phyloP scores from a whole-genome alignment of 1,140 invertebrate genomes.

The Lordiphosa clarofinis region DNA sequence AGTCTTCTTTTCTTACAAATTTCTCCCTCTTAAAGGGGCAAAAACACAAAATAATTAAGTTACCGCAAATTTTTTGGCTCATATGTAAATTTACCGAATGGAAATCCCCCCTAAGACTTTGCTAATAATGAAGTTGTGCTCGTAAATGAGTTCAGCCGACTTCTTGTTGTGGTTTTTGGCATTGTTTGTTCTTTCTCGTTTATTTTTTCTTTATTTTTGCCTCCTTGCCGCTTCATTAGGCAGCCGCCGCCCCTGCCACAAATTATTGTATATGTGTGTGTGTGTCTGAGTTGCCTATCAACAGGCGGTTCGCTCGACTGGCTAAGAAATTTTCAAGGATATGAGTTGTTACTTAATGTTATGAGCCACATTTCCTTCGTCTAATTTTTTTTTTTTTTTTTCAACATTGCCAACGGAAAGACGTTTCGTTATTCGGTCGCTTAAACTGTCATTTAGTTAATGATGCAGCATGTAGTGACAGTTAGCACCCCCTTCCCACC shows the following conservation, averaged over 20 bases:
- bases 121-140: too few species aligned
- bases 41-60: conserved; percentile 2
- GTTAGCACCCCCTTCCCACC: conserved; percentile 17
- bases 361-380: conserved; percentile 25
- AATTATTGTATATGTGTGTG: not conserved
- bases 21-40: not conserved
- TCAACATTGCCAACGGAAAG: not conserved
- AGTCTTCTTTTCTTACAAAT: not conserved
- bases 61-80: conserved; percentile 5
- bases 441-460: conserved; percentile 26
- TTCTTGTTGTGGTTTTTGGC: conserved; percentile 1
- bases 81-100: conserved; percentile 7
- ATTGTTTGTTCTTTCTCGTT: not conserved
- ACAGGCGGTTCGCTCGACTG: conserved; percentile 13
- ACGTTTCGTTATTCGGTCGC: conserved; percentile 7
- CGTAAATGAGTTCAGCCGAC: too few species aligned
- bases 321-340: conserved; percentile 25
- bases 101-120: too few species aligned
- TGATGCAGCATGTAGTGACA: conserved; percentile 18
- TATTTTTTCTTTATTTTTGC: conserved; percentile 2
- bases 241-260: not conserved
- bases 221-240: conserved; percentile 10
- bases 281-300: conserved; percentile 17
- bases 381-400: conserved; percentile 22
- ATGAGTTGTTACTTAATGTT: conserved; percentile 34